These are phyloP conservation scores for Daubentonia madagascariensis DNA, from an alignment of 2,113 vertebrate species.

Conservation along the genomic window DNA sequence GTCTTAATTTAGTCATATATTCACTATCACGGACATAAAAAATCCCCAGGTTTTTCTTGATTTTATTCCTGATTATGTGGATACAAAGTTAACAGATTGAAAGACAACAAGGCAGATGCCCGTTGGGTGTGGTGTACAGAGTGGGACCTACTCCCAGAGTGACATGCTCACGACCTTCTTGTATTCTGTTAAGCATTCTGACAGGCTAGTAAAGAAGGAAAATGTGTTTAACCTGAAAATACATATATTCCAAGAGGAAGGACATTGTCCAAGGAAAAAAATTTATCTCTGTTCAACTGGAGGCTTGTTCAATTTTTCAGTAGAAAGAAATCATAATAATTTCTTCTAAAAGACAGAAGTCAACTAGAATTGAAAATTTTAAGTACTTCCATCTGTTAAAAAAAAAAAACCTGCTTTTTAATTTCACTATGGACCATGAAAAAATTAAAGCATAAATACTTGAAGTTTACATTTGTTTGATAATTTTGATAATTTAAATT, in stretches of 20 bases:
- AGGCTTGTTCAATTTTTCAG: background rate
- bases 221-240: too few relatives aligned
- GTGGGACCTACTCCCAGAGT: fast-evolving
- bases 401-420: background rate
- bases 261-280: background rate
- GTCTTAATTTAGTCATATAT: background rate
- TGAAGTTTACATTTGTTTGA: background rate
- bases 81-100: background rate
- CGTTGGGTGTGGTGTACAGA: fast-evolving
- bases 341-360: background rate
- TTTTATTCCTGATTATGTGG: background rate
- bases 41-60: background rate
- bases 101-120: background rate
- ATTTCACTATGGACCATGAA: background rate
- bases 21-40: background rate
- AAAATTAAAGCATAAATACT: background rate
- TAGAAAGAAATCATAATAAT: background rate
- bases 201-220: background rate
- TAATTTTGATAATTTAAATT: background rate
- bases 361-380: background rate
- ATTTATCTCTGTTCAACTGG: background rate
- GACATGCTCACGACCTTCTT: fast-evolving
- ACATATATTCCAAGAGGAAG: fast-evolving
- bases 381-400: background rate
- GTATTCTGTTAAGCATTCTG: background rate